These are phyloP conservation scores for Felis chaus DNA, from an alignment of 2,113 vertebrate genomes.

Conservation along the genomic window DNA sequence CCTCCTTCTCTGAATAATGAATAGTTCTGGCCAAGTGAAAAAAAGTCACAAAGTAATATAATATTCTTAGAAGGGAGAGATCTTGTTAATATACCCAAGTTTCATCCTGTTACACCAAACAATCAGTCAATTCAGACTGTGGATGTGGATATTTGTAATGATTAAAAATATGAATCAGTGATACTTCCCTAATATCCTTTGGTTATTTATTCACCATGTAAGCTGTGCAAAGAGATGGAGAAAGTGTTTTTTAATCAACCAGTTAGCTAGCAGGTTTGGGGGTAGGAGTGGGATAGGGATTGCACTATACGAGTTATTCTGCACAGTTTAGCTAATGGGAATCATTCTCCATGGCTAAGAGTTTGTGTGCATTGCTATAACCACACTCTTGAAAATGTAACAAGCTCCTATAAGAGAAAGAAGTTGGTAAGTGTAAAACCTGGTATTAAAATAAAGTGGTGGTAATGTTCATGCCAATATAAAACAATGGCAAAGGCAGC, in stretches of 20 bases:
- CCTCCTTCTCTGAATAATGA: neutral
- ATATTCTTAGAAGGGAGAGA: neutral
- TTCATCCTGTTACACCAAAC: neutral
- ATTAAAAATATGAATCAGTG: neutral
- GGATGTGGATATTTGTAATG: neutral
- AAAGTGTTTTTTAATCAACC: neutral
- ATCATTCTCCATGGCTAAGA: neutral
- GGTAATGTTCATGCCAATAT: neutral
- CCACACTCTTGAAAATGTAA: neutral
- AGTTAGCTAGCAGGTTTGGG: neutral
- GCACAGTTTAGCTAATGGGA: neutral
- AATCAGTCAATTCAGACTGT: neutral
- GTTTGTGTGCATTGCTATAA: neutral
- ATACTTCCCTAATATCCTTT: neutral
- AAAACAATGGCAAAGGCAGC: neutral
- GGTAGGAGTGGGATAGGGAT: neutral
- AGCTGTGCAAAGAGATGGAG: neutral
- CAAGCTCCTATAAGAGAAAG: neutral
- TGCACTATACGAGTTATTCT: neutral
- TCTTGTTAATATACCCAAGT: neutral
- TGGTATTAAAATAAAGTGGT: neutral
- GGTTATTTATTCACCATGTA: neutral
- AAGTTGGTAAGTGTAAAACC: neutral
- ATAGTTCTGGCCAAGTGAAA: neutral
- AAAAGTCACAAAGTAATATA: neutral